phyloP scores from a whole-genome alignment of 30 jellyfish, hydroid and myxozoan genomes.

The Aurelia sp. region DNA sequence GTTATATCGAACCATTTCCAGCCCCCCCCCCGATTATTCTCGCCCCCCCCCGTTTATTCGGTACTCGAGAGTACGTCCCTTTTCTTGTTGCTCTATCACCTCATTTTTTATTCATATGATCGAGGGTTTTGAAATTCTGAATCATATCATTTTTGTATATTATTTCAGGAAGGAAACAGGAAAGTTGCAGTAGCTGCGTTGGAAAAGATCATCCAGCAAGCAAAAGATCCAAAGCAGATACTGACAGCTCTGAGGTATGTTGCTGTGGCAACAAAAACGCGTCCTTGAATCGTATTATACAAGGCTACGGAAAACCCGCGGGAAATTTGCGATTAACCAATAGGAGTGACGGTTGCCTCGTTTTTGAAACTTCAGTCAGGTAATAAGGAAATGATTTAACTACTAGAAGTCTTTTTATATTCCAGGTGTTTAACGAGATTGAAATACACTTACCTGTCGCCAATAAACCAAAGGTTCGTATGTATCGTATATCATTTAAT shows the following conservation, averaged over 20 bases:
- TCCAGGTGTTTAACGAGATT: slow-evolving; percentile 78
- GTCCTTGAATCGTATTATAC: too few species aligned
- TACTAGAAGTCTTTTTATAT: background rate
- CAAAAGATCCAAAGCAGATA: slow-evolving; percentile 58
- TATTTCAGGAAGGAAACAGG: slow-evolving; percentile 73
- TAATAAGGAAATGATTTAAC: background rate
- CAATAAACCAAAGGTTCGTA: slow-evolving; percentile 52
- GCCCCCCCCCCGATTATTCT: too few species aligned
- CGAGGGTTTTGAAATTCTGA: background rate
- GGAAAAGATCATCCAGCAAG: slow-evolving; percentile 56
- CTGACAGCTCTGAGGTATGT: slow-evolving; percentile 53
- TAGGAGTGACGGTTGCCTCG: too few species aligned
- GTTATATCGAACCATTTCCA: too few species aligned
- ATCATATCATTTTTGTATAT: background rate
- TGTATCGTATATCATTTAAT: background rate
- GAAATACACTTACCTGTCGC: slow-evolving; percentile 69
- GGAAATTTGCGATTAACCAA: too few species aligned
- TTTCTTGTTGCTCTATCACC: background rate
- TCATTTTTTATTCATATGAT: background rate
- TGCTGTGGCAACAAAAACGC: too few species aligned
- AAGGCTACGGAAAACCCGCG: too few species aligned
- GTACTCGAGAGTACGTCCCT: too few species aligned
- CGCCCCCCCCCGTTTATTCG: too few species aligned
- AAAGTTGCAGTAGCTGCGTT: slow-evolving; percentile 58
- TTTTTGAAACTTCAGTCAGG: too few species aligned